phyloP scores from a whole-genome alignment of 2,113 vertebrate genomes.

The Antigone vipio region DNA sequence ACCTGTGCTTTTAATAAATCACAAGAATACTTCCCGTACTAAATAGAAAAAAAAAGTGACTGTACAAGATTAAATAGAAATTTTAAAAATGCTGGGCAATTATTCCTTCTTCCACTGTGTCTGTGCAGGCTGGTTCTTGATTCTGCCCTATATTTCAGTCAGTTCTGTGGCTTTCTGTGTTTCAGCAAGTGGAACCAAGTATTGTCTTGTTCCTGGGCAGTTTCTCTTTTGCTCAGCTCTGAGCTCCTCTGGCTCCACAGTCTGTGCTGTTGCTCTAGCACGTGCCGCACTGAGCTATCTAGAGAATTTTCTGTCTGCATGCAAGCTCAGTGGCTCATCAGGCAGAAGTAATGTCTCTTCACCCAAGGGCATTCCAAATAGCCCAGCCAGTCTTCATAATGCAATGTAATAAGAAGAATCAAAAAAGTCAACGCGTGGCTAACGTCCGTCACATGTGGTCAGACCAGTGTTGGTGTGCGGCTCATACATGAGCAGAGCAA shows the following conservation, averaged over 20 bases:
- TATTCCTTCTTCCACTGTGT: background rate
- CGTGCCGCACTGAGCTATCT: background rate
- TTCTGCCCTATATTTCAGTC: background rate
- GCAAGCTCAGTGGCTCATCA: background rate
- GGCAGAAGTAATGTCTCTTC: background rate
- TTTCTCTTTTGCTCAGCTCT: background rate
- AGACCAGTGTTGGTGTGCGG: background rate
- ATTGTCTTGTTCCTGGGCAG: background rate
- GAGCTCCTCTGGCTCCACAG: background rate
- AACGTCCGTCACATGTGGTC: background rate
- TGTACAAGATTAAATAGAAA: background rate
- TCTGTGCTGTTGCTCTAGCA: background rate
- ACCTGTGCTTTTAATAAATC: background rate
- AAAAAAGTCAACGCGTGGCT: background rate
- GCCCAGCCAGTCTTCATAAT: background rate
- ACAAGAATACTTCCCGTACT: background rate
- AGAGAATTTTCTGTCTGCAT: background rate
- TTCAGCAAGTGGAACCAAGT: background rate
- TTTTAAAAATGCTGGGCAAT: background rate
- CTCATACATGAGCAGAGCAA: background rate
- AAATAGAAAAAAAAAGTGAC: background rate
- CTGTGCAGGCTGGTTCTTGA: background rate
- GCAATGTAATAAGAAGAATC: background rate
- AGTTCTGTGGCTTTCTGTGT: background rate
- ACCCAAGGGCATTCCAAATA: background rate